Conservation (phyloP, 2,797 vertebrate genomes). For the Esox masquinongy region DNA sequence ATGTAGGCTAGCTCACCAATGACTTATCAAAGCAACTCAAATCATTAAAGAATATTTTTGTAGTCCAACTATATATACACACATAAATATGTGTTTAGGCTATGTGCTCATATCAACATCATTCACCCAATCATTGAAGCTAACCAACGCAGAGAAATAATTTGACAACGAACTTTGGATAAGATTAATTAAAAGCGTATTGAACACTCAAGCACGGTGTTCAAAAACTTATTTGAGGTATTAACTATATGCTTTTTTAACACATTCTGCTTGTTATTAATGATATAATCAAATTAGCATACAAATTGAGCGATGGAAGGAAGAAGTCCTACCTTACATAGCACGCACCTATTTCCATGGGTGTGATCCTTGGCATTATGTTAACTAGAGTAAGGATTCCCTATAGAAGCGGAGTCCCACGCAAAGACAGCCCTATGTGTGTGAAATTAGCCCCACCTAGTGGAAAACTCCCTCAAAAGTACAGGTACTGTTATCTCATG, state of each 20-base stretch:
- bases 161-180: neutral
- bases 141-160: neutral
- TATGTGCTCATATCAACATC: neutral
- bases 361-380: neutral
- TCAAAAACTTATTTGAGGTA: neutral
- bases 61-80: neutral
- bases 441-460: constrained; percentile 53
- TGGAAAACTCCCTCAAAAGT: constrained; percentile 28
- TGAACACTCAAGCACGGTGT: neutral
- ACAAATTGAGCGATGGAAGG: neutral
- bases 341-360: neutral
- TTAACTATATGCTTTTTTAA: constrained; percentile 15
- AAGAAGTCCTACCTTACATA: neutral
- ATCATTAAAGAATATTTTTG: neutral
- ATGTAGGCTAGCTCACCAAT: neutral
- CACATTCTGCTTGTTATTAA: neutral
- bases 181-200: neutral
- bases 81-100: no score
- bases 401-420: neutral
- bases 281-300: neutral
- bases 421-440: neutral
- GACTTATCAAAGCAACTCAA: neutral
- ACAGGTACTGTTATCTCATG: no score
- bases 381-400: neutral
- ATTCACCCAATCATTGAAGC: neutral